Base-by-base conservation (phyloP, 2,113 vertebrate genomes). In the Sterrhoptilus dennistouni region DNA sequence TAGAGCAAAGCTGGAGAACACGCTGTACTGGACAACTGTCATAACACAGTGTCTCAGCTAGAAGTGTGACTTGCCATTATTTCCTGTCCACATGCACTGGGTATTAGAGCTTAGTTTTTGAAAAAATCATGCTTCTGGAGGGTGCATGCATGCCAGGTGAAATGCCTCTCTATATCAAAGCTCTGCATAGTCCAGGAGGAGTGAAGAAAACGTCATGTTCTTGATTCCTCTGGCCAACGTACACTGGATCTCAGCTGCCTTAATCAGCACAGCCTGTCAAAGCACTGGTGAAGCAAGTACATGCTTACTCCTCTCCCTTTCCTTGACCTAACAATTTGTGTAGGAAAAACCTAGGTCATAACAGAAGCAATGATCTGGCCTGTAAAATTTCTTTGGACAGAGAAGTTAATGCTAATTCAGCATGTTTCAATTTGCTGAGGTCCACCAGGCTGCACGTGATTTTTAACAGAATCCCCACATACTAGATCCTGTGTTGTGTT, bases 61-160 rank as follows among this genome's bases (percentile, higher is more conserved):
- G 54, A 77, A 83, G 65, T 80, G 38, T 0, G 1, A 42, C 15
- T 91, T 59, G 8, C 5, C 19, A 6, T 70, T 76, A 35, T 52
- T 83, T 79, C 12, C 33, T 80, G 35, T 64, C 25, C 52, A 35
- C 19, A 5, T 38, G 19, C 6, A 52, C 44, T 29, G 20, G 12
- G 4, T 56, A 15, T 54, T 49, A 74, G 35, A 91, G 7, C 3
- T 64, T 75, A 22, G 29, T 22, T 66, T 56, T 4, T 45, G 66
- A 68, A n/a, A 27, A 87, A 24, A 9, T 3, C 2, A 2, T 38
- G 9, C 24, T 29, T 75, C 45, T 79, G 31, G 23, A 86, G 3
- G 25, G 17, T 27, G 11, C 0, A 0, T 54, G 11, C 0, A 0
- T 64, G 21, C 28, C 40, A 19, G n/a, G 10, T 47, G 45, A 89